Conservation (phyloP, 2,797 vertebrate genomes). For the Acipenser ruthenus region DNA sequence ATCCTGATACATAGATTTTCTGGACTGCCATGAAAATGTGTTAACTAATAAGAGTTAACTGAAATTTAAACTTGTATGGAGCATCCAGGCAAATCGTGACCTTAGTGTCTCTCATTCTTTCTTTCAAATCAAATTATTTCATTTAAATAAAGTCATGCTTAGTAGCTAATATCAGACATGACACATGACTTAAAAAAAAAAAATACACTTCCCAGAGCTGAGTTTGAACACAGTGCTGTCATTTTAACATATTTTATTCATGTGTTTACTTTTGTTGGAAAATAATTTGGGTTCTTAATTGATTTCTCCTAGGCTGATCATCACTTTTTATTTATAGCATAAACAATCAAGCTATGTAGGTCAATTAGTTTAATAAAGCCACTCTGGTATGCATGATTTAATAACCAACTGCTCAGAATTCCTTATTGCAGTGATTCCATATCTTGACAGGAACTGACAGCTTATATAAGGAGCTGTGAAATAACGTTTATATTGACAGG, state of each 20-base stretch:
- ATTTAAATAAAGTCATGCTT: slow-evolving; percentile 3
- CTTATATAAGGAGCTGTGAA: neutral
- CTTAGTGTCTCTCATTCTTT: no score
- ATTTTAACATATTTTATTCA: neutral
- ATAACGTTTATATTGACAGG: no score
- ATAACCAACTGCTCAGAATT: slow-evolving; percentile 8
- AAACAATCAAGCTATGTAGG: slow-evolving; percentile 11
- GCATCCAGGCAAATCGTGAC: no score
- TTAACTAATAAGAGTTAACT: no score
- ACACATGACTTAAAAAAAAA: neutral
- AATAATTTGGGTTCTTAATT: neutral
- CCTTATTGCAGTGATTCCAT: slow-evolving; percentile 1
- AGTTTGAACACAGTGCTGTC: neutral
- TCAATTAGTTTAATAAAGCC: slow-evolving; percentile 10
- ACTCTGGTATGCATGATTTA: slow-evolving; percentile 1
- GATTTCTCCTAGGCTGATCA: neutral
- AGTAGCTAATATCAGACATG: slow-evolving; percentile 9
- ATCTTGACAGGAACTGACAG: neutral
- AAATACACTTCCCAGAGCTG: neutral
- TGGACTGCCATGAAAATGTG: no score
- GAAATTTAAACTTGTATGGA: no score
- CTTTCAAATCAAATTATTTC: no score
- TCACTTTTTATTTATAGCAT: slow-evolving; percentile 8
- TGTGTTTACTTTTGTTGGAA: neutral
- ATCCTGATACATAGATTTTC: no score